phyloP scores from a whole-genome alignment of 2,888 invertebrate species.

The Panorpa germanica region DNA sequence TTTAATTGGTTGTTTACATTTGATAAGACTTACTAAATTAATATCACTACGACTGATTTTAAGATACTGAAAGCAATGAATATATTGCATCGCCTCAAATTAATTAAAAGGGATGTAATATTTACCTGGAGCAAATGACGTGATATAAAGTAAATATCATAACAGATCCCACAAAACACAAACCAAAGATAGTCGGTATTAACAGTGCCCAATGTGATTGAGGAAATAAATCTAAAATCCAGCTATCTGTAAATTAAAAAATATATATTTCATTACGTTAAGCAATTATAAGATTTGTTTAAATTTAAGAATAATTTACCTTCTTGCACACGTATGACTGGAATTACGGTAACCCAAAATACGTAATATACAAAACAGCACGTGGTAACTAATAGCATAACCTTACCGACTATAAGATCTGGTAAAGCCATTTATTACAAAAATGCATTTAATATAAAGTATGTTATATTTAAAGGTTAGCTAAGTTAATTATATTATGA shows the following conservation, averaged over 20 bases:
- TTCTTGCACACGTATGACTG: conserved; percentile 41
- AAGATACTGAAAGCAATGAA: background rate
- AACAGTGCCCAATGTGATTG: conserved; percentile 36
- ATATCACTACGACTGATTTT: background rate
- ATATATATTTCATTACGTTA: conserved; percentile 10
- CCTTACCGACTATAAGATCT: conserved; percentile 37
- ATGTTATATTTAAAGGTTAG: conserved; percentile 7
- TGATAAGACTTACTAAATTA: background rate
- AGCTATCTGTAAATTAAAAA: conserved; percentile 25
- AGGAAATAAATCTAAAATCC: conserved; percentile 30
- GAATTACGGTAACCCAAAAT: conserved; percentile 46
- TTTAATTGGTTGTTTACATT: too few species aligned
- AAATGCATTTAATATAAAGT: conserved; percentile 7
- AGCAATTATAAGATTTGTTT: conserved; percentile 12
- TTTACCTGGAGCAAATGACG: conserved; percentile 15
- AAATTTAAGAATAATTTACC: conserved; percentile 22
- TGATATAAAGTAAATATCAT: conserved; percentile 42
- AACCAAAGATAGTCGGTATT: conserved; percentile 36
- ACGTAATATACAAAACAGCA: conserved; percentile 35
- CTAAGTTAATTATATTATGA: too few species aligned
- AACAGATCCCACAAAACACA: conserved; percentile 44
- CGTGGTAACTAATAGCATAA: conserved; percentile 31
- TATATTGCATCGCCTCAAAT: too few species aligned
- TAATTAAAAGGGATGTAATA: too few species aligned
- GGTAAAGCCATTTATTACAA: conserved; percentile 28